phyloP scores from a whole-genome alignment of 2,888 invertebrate species.

The Argyresthia goedartella region DNA sequence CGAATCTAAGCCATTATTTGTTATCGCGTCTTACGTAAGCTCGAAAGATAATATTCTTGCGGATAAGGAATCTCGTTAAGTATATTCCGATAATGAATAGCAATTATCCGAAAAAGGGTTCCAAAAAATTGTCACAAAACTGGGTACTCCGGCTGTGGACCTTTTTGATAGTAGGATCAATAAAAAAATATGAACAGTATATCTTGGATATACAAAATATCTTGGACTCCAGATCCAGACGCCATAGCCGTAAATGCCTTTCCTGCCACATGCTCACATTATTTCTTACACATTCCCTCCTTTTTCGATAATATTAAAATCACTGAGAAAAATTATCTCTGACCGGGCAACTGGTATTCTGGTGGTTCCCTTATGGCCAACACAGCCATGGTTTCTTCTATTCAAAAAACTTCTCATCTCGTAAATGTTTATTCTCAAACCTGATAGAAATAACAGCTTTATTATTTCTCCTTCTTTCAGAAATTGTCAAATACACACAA shows the following conservation, averaged over 20 bases:
- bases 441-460: too few species aligned
- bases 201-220: too few species aligned
- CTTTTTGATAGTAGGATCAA: constrained; percentile 7
- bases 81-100: constrained; percentile 3
- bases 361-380: too few species aligned
- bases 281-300: constrained; percentile 18
- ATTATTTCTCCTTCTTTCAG: too few species aligned
- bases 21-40: constrained; percentile 5
- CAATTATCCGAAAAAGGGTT: not conserved
- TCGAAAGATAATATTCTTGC: constrained; percentile 5
- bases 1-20: not conserved
- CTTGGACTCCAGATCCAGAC: constrained; percentile 13
- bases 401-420: too few species aligned
- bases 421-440: too few species aligned
- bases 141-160: constrained; percentile 8
- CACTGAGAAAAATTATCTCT: constrained; percentile 11
- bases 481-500: too few species aligned
- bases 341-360: too few species aligned
- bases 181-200: constrained; percentile 9
- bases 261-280: constrained; percentile 13
- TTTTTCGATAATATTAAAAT: constrained; percentile 10
- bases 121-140: not conserved
- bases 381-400: too few species aligned
- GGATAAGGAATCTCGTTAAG: constrained; percentile 1
- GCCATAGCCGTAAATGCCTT: too few species aligned